Percentiles rank a stretch among this genome's conserved stretches.
These are phyloP conservation scores for Altica lythri DNA, from an alignment of 2,888 invertebrate genomes.

Conservation along the genomic window DNA sequence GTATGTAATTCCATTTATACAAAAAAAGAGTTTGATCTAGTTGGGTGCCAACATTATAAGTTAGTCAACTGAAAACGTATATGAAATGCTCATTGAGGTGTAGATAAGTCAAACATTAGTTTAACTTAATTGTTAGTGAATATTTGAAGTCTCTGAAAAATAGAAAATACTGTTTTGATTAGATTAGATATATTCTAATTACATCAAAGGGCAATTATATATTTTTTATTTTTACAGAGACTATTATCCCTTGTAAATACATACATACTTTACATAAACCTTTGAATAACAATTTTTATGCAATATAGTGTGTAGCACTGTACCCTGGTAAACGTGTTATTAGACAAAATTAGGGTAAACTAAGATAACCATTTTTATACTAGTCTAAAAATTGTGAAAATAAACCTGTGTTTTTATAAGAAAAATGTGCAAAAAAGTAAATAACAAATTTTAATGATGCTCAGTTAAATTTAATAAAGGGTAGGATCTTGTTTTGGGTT, in stretches of 20 bases:
- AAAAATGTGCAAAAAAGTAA: conserved; percentile 30
- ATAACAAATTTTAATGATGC: conserved; percentile 17
- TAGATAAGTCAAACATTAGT: conserved; percentile 48
- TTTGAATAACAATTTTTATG: conserved; percentile 40
- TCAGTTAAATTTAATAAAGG: conserved; percentile 9
- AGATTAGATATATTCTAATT: neutral
- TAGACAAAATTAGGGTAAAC: conserved; percentile 41
- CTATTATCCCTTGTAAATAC: conserved; percentile 40
- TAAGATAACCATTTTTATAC: conserved; percentile 40
- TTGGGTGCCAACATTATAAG: conserved; percentile 18
- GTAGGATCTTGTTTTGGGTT: neutral
- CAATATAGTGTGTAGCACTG: conserved; percentile 38
- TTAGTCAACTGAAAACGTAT: conserved; percentile 47
- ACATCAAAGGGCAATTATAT: neutral
- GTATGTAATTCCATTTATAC: too few species aligned
- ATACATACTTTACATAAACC: conserved; percentile 35
- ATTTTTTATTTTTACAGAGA: conserved; percentile 17
- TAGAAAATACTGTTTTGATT: conserved; percentile 9
- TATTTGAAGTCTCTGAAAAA: conserved; percentile 25
- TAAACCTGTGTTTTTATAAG: conserved; percentile 32
- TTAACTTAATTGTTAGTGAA: conserved; percentile 37
- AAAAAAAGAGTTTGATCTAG: too few species aligned
- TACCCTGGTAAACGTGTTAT: conserved; percentile 35
- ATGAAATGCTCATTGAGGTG: conserved; percentile 52
- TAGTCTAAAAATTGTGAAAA: conserved; percentile 34